Conservation (phyloP, 2,888 invertebrate species). For the Watsonalla binaria region DNA sequence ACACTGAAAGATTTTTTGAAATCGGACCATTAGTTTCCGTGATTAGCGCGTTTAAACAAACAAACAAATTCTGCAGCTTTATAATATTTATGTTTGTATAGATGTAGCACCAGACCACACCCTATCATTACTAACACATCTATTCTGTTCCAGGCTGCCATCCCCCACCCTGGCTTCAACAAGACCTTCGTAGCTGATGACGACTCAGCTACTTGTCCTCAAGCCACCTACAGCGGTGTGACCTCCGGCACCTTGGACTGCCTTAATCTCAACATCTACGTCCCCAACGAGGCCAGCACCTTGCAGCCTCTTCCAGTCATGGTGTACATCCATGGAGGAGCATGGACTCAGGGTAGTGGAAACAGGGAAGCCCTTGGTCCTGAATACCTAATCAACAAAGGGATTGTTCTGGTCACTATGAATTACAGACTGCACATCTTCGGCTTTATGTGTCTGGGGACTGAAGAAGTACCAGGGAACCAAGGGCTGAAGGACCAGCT, state of each 20-base stretch:
- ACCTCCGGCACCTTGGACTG: slow-evolving; percentile 19
- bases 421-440: slow-evolving; percentile 36
- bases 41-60: no score
- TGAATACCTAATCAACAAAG: slow-evolving; percentile 13
- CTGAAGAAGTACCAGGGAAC: slow-evolving; percentile 34
- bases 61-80: no score
- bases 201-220: slow-evolving; percentile 21
- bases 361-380: slow-evolving; percentile 8
- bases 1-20: no score
- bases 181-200: slow-evolving; percentile 21
- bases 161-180: slow-evolving; percentile 17
- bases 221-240: slow-evolving; percentile 4
- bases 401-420: slow-evolving; percentile 29
- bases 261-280: slow-evolving; percentile 21
- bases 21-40: no score
- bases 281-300: slow-evolving; percentile 18
- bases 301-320: slow-evolving; percentile 17
- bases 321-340: slow-evolving; percentile 21
- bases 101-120: no score
- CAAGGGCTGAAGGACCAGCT: slow-evolving; percentile 38
- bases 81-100: no score
- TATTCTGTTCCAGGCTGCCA: slow-evolving; percentile 14
- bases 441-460: slow-evolving; percentile 33
- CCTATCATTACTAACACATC: no score
- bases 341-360: slow-evolving; percentile 7